Evolutionary conservation across 1,140 invertebrate species (phyloP).

Genomic region (Rhagoletis zephyria): DNA sequence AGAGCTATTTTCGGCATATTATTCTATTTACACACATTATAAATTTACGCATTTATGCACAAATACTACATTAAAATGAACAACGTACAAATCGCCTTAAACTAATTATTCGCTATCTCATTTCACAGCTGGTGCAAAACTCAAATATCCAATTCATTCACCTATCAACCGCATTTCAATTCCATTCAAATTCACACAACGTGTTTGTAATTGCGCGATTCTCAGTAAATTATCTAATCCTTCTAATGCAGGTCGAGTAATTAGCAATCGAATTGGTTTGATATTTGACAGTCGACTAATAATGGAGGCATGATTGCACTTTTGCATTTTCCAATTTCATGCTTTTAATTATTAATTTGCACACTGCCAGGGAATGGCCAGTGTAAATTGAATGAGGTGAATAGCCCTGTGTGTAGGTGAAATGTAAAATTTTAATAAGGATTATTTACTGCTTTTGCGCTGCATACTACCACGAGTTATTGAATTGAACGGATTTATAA

Average conservation of each 20-base stretch:
- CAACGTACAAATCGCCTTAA: too few species aligned
- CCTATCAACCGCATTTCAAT: constrained; percentile 7
- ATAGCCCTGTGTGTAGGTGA: too few species aligned
- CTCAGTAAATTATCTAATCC: background rate
- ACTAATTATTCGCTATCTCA: too few species aligned
- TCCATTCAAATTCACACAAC: background rate
- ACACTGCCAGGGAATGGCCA: background rate
- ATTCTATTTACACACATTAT: too few species aligned
- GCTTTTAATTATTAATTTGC: constrained; percentile 16
- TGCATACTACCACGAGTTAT: too few species aligned
- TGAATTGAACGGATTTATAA: too few species aligned
- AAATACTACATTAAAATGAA: too few species aligned
- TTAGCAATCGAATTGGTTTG: background rate
- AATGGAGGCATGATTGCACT: background rate
- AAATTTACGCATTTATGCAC: too few species aligned
- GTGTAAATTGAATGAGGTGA: too few species aligned
- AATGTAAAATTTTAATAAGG: too few species aligned
- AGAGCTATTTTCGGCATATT: too few species aligned
- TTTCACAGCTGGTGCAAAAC: background rate
- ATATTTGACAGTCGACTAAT: background rate
- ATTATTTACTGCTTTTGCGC: too few species aligned
- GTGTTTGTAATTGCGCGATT: background rate
- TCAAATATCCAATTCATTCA: background rate
- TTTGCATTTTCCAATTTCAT: background rate
- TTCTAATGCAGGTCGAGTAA: background rate